These are phyloP conservation scores for Drosophila dives DNA, from an alignment of 2,888 invertebrate genomes.

Conservation along the genomic window DNA sequence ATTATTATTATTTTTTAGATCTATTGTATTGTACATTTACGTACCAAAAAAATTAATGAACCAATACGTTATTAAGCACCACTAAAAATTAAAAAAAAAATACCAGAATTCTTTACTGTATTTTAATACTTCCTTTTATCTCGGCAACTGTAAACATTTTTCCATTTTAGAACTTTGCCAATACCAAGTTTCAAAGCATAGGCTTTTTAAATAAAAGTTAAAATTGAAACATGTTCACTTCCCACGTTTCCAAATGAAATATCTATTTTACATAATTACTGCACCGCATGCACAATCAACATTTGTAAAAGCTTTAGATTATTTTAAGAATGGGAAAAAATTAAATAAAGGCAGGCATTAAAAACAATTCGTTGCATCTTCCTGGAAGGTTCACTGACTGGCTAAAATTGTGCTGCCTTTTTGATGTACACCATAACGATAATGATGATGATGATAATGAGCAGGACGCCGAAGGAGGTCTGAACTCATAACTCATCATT, in stretches of 20 bases:
- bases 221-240: neutral
- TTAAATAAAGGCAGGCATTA: conserved; percentile 9
- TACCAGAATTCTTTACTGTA: neutral
- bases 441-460: conserved; percentile 39
- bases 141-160: neutral
- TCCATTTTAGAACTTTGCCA: neutral
- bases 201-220: neutral
- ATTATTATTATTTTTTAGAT: too few relatives aligned
- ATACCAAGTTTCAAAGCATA: neutral
- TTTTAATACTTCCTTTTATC: neutral
- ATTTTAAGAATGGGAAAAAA: conserved; percentile 17
- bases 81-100: neutral
- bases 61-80: neutral
- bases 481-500: conserved; percentile 81
- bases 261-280: conserved; percentile 2
- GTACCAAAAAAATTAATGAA: neutral
- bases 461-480: conserved; percentile 62
- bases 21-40: neutral
- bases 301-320: conserved; percentile 24
- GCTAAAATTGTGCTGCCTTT: conserved; percentile 41
- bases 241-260: neutral
- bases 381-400: conserved; percentile 48
- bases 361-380: conserved; percentile 51
- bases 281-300: neutral
- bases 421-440: conserved; percentile 26